These are phyloP conservation scores for Heliothis virescens DNA, from an alignment of 1,140 invertebrate genomes.

Conservation along the genomic window DNA sequence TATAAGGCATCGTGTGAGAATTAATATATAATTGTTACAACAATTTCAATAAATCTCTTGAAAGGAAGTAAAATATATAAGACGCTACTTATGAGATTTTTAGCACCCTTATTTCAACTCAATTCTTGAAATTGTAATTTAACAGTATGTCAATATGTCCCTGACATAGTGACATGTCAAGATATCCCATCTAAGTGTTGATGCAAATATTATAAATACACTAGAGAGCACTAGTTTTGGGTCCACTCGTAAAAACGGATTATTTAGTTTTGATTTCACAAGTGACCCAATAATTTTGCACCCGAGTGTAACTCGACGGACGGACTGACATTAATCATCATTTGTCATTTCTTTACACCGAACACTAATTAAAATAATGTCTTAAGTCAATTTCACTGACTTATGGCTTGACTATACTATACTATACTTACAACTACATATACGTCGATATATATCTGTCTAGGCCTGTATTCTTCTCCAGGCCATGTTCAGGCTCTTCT, in stretches of 20 bases:
- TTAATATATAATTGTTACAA: background rate
- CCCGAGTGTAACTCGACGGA: background rate
- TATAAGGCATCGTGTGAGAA: constrained; percentile 1
- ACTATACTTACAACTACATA: constrained; percentile 63
- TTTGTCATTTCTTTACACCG: background rate
- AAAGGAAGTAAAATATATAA: background rate
- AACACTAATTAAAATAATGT: background rate
- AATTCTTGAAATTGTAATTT: no score
- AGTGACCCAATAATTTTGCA: no score
- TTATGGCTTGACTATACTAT: background rate
- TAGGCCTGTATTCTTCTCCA: constrained; percentile 68
- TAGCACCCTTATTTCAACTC: no score
- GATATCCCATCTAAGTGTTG: no score
- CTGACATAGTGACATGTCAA: no score
- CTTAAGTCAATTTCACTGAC: background rate
- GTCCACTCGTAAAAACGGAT: no score
- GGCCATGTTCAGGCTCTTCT: constrained; percentile 54
- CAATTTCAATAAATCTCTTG: background rate
- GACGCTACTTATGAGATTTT: no score
- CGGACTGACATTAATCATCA: background rate
- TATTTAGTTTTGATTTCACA: no score
- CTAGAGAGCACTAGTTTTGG: no score
- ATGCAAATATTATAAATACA: no score
- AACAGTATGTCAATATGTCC: no score
- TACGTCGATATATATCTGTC: constrained; percentile 80